Conservation (phyloP, 2,888 invertebrate genomes). For the Matsumyia berberina region DNA sequence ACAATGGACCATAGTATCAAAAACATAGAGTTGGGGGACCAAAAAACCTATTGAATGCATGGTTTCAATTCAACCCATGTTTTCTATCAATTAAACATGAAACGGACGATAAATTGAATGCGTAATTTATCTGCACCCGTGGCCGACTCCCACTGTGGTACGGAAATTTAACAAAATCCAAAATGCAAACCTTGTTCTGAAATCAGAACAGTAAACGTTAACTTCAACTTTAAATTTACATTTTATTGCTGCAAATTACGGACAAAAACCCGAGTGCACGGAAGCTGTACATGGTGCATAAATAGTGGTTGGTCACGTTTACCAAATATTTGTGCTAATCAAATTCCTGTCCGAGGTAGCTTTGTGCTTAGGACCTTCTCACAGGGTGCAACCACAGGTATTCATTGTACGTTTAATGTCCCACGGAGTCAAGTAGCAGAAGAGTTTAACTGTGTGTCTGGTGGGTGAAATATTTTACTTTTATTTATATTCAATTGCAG, state of each 20-base stretch:
- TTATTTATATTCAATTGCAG: slow-evolving; percentile 14
- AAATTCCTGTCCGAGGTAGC: slow-evolving; percentile 38
- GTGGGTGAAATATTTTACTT: not conserved
- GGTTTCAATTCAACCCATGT: not conserved
- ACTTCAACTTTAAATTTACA: slow-evolving; percentile 36
- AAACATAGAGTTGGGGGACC: too few species aligned
- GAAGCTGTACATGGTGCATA: slow-evolving; percentile 43
- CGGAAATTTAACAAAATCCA: not conserved
- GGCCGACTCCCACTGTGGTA: not conserved
- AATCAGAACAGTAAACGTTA: slow-evolving; percentile 15
- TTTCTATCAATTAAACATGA: slow-evolving; percentile 8
- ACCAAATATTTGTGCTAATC: slow-evolving; percentile 64
- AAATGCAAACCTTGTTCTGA: slow-evolving; percentile 4
- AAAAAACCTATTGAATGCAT: not conserved
- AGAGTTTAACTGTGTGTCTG: not conserved
- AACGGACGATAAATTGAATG: not conserved
- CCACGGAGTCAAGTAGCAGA: not conserved
- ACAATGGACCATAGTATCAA: too few species aligned
- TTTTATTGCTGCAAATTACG: slow-evolving; percentile 46
- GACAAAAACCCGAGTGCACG: slow-evolving; percentile 30
- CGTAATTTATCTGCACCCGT: not conserved
- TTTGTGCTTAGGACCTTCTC: not conserved
- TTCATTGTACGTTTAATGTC: slow-evolving; percentile 9
- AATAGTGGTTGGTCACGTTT: slow-evolving; percentile 60
- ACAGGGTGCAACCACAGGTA: not conserved